Evolutionary conservation across 1,140 invertebrate species (phyloP).

Genomic region (Drosophila pectinifera): DNA sequence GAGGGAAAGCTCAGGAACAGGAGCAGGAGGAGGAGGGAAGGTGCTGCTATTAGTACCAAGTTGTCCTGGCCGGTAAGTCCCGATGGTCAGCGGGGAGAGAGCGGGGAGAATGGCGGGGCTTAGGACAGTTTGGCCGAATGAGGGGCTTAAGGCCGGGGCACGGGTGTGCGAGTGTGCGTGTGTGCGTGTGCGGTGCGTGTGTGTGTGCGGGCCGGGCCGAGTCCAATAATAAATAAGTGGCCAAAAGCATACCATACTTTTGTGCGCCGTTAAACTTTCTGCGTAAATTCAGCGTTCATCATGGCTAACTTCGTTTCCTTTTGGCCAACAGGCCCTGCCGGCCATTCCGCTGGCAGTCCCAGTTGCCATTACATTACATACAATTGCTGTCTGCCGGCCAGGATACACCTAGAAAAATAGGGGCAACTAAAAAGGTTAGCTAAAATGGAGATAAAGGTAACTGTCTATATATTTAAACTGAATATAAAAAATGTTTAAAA

Average conservation of each 20-base stretch:
- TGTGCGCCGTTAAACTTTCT: slow-evolving; percentile 74
- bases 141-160: slow-evolving; percentile 50
- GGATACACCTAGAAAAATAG: neutral
- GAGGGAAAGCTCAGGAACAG: neutral
- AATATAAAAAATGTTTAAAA: too few species aligned
- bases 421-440: too few species aligned
- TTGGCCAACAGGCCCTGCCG: neutral
- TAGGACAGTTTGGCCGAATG: slow-evolving; percentile 15
- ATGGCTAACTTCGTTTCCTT: slow-evolving; percentile 47
- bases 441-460: neutral
- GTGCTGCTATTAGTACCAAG: slow-evolving; percentile 72
- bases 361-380: slow-evolving; percentile 48
- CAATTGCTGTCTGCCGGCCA: slow-evolving; percentile 36
- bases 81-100: slow-evolving; percentile 23
- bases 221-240: slow-evolving; percentile 81
- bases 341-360: neutral
- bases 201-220: slow-evolving; percentile 21
- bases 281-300: slow-evolving; percentile 71
- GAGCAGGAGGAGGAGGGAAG: neutral
- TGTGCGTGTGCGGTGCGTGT: slow-evolving; percentile 15
- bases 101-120: neutral
- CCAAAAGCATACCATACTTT: slow-evolving; percentile 70
- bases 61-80: slow-evolving; percentile 62
- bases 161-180: slow-evolving; percentile 18
- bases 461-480: too few species aligned